Evolutionary conservation across 2,888 invertebrate species (phyloP).

Genomic region (Trissoscelio sp.): DNA sequence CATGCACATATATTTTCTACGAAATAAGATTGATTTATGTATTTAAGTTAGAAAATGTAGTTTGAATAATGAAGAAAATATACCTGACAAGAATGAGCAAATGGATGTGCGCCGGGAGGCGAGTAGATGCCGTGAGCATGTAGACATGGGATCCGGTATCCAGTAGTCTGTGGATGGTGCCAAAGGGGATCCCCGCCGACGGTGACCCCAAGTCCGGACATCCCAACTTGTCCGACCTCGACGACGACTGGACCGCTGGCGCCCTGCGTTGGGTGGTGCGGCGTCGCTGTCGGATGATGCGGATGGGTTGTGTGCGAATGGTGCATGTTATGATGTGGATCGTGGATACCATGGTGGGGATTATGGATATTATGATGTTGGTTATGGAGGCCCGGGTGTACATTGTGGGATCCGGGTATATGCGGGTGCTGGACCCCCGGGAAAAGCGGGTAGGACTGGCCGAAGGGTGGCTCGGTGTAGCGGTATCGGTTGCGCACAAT

Average conservation of each 20-base stretch:
- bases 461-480: constrained; percentile 77
- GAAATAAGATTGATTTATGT: no score
- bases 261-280: constrained; percentile 80
- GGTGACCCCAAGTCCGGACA: constrained; percentile 79
- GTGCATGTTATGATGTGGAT: constrained; percentile 79
- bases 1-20: no score
- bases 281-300: constrained; percentile 75
- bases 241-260: constrained; percentile 80
- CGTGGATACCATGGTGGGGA: constrained; percentile 76
- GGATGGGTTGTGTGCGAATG: constrained; percentile 78
- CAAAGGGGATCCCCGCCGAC: constrained; percentile 79
- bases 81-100: constrained; percentile 82
- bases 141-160: constrained; percentile 81
- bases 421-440: constrained; percentile 76
- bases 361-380: constrained; percentile 56
- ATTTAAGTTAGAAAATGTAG: no score
- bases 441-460: constrained; percentile 77
- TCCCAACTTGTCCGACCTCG: constrained; percentile 81
- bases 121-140: constrained; percentile 80
- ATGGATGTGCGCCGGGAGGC: constrained; percentile 79
- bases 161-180: constrained; percentile 77
- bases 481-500: constrained; percentile 80
- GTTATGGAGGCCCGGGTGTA: constrained; percentile 68
- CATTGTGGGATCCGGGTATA: constrained; percentile 67
- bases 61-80: constrained; percentile 27